Evolutionary conservation across 2,888 invertebrate genomes (phyloP).

Genomic region (Andrena fulva): DNA sequence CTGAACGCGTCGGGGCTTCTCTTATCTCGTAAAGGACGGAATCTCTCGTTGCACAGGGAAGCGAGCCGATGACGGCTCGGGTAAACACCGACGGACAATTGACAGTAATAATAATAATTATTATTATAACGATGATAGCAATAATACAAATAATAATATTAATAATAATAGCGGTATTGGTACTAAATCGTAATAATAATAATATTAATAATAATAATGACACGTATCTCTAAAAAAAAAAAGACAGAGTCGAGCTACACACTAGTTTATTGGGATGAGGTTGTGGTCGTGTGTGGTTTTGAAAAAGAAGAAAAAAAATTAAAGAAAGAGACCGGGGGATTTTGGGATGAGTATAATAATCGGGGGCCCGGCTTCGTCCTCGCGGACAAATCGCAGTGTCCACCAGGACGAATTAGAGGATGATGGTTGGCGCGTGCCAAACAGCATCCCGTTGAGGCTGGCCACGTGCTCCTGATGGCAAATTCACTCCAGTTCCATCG

Average conservation of each 20-base stretch:
- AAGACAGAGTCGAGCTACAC: constrained; percentile 76
- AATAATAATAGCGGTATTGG: constrained; percentile 81
- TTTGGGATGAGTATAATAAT: constrained; percentile 53
- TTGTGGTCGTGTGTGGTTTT: constrained; percentile 68
- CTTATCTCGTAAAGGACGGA: not conserved
- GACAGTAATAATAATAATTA: constrained; percentile 81
- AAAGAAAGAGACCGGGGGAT: constrained; percentile 45
- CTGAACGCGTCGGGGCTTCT: not conserved
- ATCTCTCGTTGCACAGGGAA: not conserved
- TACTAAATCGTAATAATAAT: constrained; percentile 80
- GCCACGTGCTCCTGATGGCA: constrained; percentile 55
- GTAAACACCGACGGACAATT: constrained; percentile 29
- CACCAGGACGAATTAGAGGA: constrained; percentile 76
- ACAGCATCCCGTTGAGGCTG: constrained; percentile 42
- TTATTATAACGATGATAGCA: constrained; percentile 82
- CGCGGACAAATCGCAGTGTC: constrained; percentile 77
- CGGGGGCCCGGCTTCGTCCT: constrained; percentile 71
- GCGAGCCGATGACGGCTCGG: constrained; percentile 1
- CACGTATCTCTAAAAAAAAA: constrained; percentile 73
- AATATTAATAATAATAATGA: constrained; percentile 79
- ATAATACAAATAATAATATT: constrained; percentile 83
- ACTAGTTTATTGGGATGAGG: constrained; percentile 77
- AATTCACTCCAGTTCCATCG: constrained; percentile 4
- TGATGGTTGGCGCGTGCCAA: constrained; percentile 53
- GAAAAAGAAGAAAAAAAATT: constrained; percentile 63